Conservation (phyloP, 2,888 invertebrate species). For the Harpalus rufipes region DNA sequence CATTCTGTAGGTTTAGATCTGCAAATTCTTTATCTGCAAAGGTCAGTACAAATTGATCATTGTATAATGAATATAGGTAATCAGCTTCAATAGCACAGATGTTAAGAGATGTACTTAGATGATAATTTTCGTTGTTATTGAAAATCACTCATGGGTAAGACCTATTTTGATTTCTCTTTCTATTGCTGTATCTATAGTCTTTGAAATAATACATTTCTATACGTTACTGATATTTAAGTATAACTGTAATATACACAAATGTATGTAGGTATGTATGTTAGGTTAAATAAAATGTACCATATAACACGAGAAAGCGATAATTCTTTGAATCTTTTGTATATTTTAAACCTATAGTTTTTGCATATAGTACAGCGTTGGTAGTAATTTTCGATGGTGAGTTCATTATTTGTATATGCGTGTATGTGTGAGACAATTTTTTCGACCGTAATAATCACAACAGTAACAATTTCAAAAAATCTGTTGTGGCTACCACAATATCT, state of each 20-base stretch:
- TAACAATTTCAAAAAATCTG: too few relatives aligned
- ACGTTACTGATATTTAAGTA: neutral
- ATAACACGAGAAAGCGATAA: too few relatives aligned
- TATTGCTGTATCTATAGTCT: constrained; percentile 1
- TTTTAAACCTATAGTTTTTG: too few relatives aligned
- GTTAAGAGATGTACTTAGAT: constrained; percentile 15
- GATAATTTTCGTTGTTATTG: constrained; percentile 46
- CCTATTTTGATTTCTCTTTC: constrained; percentile 48
- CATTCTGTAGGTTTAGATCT: neutral
- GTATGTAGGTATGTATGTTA: too few relatives aligned
- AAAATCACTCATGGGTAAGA: constrained; percentile 46
- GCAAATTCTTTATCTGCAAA: constrained; percentile 32
- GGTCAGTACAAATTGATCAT: constrained; percentile 17
- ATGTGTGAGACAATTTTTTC: too few relatives aligned
- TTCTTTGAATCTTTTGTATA: too few relatives aligned
- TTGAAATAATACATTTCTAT: neutral
- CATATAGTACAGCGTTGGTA: too few relatives aligned
- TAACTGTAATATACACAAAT: neutral
- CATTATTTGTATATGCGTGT: too few relatives aligned
- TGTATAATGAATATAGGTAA: constrained; percentile 25
- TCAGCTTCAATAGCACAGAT: constrained; percentile 9
- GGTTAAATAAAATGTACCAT: too few relatives aligned
- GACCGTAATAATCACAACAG: too few relatives aligned
- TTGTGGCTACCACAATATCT: too few relatives aligned
- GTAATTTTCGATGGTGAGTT: too few relatives aligned